Evolutionary conservation across 1,140 invertebrate species (phyloP), one percentile per base, ranked within the genome.

Genomic region (Ceratosolen fusciceps): DNA sequence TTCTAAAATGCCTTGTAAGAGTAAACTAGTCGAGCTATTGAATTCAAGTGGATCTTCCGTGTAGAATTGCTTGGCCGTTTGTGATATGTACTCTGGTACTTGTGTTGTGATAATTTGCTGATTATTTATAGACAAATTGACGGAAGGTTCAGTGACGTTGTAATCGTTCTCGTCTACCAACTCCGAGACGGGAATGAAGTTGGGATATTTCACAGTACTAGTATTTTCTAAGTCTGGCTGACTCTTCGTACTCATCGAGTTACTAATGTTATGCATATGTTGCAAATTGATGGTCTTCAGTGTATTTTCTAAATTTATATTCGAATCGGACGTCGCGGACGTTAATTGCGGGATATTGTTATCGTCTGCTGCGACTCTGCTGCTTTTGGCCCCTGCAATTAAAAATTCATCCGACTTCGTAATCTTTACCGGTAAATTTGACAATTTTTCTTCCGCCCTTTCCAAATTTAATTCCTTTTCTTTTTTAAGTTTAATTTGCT

Each of bases 131-230:
- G 73, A 56, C 54, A 77, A 77, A 29, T 79, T 82, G 21, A 82
- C 58, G 2, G 83, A 43, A 21, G 80, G 1, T 81, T 85, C 83
- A 68, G 82, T 75, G 74, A 62, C 60, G 2, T 81, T 14, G 34
- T 77, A 16, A 72, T 81, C 60, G 37, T 56, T 74, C 67, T 87
- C 86, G 31, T 85, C 84, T 24, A 89, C 83, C 34, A 86, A 84
- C 79, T 90, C 88, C 7, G 87, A 86, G 16, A 90, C 89, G 26
- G 89, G 89, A 79, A 90, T 90, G 37, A 87, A 82, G 9, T 78
- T 87, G n/a, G 86, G 85, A 79, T 83, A 83, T 70, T 83, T 83
- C 19, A 81, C 81, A 3, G 72, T 81, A n/a, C 31, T 39, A 0
- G 16, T 14, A 52, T 52, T 60, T 2, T 39, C 47, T 31, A 54